Percentiles rank a stretch among this genome's conserved stretches.
These are phyloP conservation scores for Micropoecilia bifurca DNA, from an alignment of 2,797 vertebrate species.

Conservation along the genomic window DNA sequence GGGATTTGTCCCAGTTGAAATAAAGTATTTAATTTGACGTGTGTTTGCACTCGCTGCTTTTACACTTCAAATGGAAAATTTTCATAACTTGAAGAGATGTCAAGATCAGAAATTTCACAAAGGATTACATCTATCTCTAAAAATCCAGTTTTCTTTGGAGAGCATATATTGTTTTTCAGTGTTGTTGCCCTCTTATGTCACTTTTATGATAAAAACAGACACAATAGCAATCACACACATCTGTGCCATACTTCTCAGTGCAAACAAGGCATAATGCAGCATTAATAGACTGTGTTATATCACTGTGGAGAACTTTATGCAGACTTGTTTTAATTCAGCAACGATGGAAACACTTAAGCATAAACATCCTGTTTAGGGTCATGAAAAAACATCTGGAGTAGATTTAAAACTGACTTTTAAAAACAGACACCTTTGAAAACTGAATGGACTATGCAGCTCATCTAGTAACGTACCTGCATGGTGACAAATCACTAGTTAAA, in stretches of 20 bases:
- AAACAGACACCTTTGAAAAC: not conserved
- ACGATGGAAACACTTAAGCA: not conserved
- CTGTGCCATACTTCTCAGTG: not conserved
- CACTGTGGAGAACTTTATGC: not conserved
- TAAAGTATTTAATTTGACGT: not conserved
- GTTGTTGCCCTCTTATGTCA: not conserved
- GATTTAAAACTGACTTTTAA: not conserved
- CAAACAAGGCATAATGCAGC: not conserved
- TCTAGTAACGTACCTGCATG: not conserved
- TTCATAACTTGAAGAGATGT: not conserved
- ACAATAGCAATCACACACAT: not conserved
- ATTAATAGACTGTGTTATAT: not conserved
- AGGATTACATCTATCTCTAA: not conserved
- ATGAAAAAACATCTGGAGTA: not conserved
- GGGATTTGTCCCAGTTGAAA: slow-evolving; percentile 38
- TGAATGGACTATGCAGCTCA: not conserved
- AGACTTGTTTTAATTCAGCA: not conserved
- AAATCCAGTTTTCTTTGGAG: not conserved
- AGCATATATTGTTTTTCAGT: not conserved
- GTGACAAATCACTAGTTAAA: not conserved
- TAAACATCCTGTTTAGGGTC: not conserved
- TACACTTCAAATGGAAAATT: slow-evolving; percentile 19
- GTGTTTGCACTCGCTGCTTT: slow-evolving; percentile 16
- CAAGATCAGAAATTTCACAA: slow-evolving; percentile 10
- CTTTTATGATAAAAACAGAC: not conserved